These are phyloP conservation scores for Hipposideros larvatus DNA, from an alignment of 2,797 vertebrate species.

Conservation along the genomic window DNA sequence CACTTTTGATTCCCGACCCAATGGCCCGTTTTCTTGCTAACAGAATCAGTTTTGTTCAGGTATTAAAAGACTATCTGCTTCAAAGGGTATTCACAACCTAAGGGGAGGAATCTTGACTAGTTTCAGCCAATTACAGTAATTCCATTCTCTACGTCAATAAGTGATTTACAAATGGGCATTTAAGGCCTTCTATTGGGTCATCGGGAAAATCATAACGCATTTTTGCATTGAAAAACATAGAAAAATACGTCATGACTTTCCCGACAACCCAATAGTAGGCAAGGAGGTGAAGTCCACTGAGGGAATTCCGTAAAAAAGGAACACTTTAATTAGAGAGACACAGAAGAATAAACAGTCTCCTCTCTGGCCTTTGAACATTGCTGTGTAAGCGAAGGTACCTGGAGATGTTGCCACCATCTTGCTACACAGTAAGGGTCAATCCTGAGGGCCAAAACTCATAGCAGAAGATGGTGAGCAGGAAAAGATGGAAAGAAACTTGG, in stretches of 20 bases:
- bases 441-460: neutral
- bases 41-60: neutral
- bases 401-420: neutral
- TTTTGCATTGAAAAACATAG: no score
- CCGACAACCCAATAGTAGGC: neutral
- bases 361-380: neutral
- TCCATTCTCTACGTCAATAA: neutral
- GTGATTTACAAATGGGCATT: neutral
- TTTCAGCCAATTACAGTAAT: neutral
- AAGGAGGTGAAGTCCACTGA: neutral
- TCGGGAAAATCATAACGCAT: no score
- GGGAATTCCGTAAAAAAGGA: neutral
- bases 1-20: neutral
- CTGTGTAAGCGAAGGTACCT: neutral
- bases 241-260: no score
- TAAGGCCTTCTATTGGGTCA: neutral
- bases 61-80: neutral
- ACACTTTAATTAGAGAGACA: neutral
- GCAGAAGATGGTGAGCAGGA: neutral
- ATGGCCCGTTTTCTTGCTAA: neutral
- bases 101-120: neutral
- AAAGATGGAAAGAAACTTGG: neutral
- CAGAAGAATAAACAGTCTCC: neutral
- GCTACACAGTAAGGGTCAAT: neutral
- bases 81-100: neutral